A percentile compares a stretch with the other conserved stretches of the same genome.
Conservation (phyloP, 2,797 vertebrate genomes). For the Sebastes elongatus region DNA sequence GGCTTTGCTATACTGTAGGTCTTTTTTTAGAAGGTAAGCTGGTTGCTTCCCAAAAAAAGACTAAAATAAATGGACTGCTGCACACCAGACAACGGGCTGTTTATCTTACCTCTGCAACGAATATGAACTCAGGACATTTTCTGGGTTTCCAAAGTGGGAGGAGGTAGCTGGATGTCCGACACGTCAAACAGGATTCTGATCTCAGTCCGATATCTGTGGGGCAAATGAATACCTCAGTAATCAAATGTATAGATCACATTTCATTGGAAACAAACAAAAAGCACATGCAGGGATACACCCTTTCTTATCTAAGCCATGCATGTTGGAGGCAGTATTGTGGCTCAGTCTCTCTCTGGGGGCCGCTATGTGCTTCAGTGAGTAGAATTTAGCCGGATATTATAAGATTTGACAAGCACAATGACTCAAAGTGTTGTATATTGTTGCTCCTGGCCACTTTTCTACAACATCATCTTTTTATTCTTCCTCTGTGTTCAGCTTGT, state of each 20-base stretch:
- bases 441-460: conserved; percentile 19
- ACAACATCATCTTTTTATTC: conserved; percentile 35
- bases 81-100: conserved; percentile 47
- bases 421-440: conserved; percentile 25
- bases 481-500: conserved; percentile 25
- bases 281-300: background rate
- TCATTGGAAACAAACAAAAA: conserved; percentile 36
- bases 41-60: conserved; percentile 46
- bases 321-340: background rate
- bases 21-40: conserved; percentile 27
- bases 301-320: background rate
- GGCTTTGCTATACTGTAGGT: background rate
- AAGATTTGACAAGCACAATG: conserved; percentile 30
- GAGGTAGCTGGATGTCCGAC: conserved; percentile 21
- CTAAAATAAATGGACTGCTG: conserved; percentile 47
- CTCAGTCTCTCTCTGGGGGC: conserved; percentile 1
- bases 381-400: conserved; percentile 44
- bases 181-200: conserved; percentile 16
- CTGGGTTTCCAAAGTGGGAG: conserved; percentile 9
- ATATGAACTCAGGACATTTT: conserved; percentile 8
- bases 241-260: conserved; percentile 30
- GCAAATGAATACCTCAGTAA: conserved; percentile 37
- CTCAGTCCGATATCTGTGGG: conserved; percentile 21
- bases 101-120: conserved; percentile 45
- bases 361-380: conserved; percentile 1